Conservation (phyloP, 2,888 invertebrate genomes). For the Xanthia togata region DNA sequence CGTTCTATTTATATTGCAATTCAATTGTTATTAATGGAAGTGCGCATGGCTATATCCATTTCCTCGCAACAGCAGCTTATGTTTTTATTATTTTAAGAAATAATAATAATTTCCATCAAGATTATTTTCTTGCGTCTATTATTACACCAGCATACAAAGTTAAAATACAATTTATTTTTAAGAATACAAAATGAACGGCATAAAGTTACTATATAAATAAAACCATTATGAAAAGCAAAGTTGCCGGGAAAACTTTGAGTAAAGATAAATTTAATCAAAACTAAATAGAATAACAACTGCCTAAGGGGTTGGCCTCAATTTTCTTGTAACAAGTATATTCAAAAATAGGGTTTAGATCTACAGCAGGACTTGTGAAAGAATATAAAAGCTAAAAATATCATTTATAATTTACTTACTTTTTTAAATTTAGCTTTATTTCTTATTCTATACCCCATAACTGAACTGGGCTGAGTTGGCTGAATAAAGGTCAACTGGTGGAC, state of each 20-base stretch:
- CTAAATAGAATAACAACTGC: constrained; percentile 73
- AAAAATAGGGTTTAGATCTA: constrained; percentile 22
- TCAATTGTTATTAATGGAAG: neutral
- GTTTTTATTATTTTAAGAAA: neutral
- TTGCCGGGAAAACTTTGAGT: constrained; percentile 64
- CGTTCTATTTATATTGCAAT: neutral
- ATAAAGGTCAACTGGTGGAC: neutral
- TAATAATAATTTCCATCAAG: neutral
- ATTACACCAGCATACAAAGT: neutral
- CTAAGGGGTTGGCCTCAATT: constrained; percentile 40
- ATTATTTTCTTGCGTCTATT: neutral
- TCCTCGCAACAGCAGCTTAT: neutral
- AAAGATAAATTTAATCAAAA: constrained; percentile 77
- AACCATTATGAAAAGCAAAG: constrained; percentile 59
- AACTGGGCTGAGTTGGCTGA: neutral
- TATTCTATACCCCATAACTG: neutral
- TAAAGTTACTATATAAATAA: constrained; percentile 37
- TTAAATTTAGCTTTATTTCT: too few relatives aligned
- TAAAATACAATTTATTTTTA: constrained; percentile 16
- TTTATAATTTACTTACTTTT: too few relatives aligned
- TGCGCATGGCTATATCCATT: neutral
- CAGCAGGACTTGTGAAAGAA: too few relatives aligned
- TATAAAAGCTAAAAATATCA: constrained; percentile 3
- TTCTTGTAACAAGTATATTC: constrained; percentile 40
- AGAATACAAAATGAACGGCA: constrained; percentile 21